Base-by-base conservation (phyloP, 2,113 vertebrate genomes). In the Oreotrochilus melanogaster region DNA sequence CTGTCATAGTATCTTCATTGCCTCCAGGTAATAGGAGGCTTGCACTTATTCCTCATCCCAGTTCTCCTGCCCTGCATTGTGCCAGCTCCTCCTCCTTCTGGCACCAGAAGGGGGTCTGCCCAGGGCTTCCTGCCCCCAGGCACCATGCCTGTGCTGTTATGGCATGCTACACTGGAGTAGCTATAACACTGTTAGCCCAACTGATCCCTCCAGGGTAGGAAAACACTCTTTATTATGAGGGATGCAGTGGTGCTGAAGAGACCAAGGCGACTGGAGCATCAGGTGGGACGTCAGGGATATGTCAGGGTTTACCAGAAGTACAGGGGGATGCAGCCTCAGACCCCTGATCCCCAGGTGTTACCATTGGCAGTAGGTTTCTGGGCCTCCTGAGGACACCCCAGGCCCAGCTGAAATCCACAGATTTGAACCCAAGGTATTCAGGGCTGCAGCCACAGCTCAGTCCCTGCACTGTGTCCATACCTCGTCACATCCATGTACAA, bases 21-120 rank as follows among this genome's bases (percentile, higher is more conserved):
- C 31, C 65, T 64, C 48, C 23, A 43, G 14, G 31, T 11, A 64
- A n/a, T 4, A 8, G 14, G 35, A 91, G 33, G 7, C 18, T 56
- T 56, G 33, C 45, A 28, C 16, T 61, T 27, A 5, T 54, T 50
- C 76, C 37, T 73, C 10, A 5, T 33, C 10, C 58, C 19, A 66
- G 37, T 65, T 62, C 0, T 0, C 48, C 14, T 27, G 64, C 47
- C 24, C 6, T 10, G 17, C 2, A 2, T n/a, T 18, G 28, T 3
- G 1, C 7, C 9, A 2, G 33, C 39, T 82, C n/a, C 43, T 69
- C 54, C 69, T 43, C 24, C 17, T 10, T 18, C 54, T 37, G 76
- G n/a, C 51, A 84, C 4, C 27, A 56, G 51, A 37, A 91, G 8
- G 7, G 53, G n/a, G 8, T 60, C 23, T 76, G 60, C 45, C 35